Evolutionary conservation across 2,888 invertebrate genomes (phyloP).

Genomic region (Melanostoma mellinum): DNA sequence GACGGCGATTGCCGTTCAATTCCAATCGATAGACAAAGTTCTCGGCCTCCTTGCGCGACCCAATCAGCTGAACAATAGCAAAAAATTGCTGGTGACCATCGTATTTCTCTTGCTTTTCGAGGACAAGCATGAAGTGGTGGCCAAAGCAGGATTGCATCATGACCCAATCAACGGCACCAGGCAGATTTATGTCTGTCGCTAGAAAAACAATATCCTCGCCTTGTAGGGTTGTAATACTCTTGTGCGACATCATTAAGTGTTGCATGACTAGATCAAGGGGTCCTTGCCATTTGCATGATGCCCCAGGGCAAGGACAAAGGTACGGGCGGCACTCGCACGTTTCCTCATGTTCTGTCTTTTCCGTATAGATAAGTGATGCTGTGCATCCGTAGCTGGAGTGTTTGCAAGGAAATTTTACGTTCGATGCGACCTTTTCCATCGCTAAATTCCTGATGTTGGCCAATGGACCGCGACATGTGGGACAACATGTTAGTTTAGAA

Average conservation of each 20-base stretch:
- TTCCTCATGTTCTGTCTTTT: slow-evolving; percentile 99
- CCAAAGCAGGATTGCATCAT: slow-evolving; percentile 99
- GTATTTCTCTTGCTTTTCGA: slow-evolving; percentile 99
- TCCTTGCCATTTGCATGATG: slow-evolving; percentile 99
- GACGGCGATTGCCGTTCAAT: slow-evolving; percentile 95
- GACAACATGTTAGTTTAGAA: slow-evolving; percentile 98
- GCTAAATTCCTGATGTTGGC: slow-evolving; percentile 99
- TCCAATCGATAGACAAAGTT: slow-evolving; percentile 99
- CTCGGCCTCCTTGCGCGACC: slow-evolving; percentile 99
- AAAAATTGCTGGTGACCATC: slow-evolving; percentile 98
- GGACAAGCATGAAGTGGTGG: slow-evolving; percentile 99
- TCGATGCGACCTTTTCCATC: slow-evolving; percentile 99
- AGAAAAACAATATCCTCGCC: slow-evolving; percentile 99
- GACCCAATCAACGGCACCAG: slow-evolving; percentile 99
- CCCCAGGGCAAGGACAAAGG: slow-evolving; percentile 99
- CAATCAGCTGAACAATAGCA: slow-evolving; percentile 99
- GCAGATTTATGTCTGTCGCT: slow-evolving; percentile 99
- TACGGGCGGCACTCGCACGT: slow-evolving; percentile 99
- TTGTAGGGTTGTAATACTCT: slow-evolving; percentile 98
- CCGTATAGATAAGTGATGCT: slow-evolving; percentile 95
- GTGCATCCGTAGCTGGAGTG: slow-evolving; percentile 98
- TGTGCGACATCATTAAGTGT: slow-evolving; percentile 97
- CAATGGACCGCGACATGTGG: slow-evolving; percentile 98
- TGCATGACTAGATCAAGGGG: slow-evolving; percentile 99
- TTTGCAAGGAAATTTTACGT: slow-evolving; percentile 99